Conservation (phyloP, 1,140 invertebrate species). For the Chrysopa pallens region DNA sequence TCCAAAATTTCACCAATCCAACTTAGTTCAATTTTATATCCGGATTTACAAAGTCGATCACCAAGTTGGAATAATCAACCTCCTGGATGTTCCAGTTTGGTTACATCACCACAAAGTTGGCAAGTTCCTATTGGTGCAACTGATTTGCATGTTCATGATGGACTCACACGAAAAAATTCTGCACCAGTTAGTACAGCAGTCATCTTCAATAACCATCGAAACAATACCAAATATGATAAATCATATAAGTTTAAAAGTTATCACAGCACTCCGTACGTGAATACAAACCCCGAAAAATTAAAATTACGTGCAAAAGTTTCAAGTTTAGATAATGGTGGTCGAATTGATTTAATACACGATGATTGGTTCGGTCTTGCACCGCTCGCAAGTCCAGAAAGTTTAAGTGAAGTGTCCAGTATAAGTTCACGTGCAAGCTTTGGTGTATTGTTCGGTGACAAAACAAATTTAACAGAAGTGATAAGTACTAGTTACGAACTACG, state of each 20-base stretch:
- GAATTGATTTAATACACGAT: constrained; percentile 32
- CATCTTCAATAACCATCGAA: constrained; percentile 1
- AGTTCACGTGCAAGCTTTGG: constrained; percentile 29
- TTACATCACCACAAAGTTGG: not conserved
- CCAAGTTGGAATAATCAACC: not conserved
- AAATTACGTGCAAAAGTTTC: not conserved
- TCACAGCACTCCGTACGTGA: constrained; percentile 8
- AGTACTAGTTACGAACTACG: constrained; percentile 20
- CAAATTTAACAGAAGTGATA: constrained; percentile 6
- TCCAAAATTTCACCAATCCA: constrained; percentile 6
- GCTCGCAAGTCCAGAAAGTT: constrained; percentile 66
- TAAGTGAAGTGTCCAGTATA: constrained; percentile 61
- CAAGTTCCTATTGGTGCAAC: too few relatives aligned
- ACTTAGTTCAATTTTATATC: constrained; percentile 8
- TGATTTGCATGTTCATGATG: too few relatives aligned
- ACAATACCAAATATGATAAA: constrained; percentile 12
- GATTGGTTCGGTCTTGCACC: constrained; percentile 55
- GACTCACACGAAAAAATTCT: too few relatives aligned
- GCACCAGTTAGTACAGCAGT: too few relatives aligned
- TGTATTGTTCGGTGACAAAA: constrained; percentile 19
- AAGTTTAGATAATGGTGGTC: constrained; percentile 4
- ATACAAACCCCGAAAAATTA: not conserved
- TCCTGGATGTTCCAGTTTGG: not conserved
- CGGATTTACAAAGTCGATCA: not conserved
- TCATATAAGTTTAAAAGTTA: constrained; percentile 11